Conservation (phyloP, 92 coral and sea anemone genomes). For the Galaxea fascicularis region DNA sequence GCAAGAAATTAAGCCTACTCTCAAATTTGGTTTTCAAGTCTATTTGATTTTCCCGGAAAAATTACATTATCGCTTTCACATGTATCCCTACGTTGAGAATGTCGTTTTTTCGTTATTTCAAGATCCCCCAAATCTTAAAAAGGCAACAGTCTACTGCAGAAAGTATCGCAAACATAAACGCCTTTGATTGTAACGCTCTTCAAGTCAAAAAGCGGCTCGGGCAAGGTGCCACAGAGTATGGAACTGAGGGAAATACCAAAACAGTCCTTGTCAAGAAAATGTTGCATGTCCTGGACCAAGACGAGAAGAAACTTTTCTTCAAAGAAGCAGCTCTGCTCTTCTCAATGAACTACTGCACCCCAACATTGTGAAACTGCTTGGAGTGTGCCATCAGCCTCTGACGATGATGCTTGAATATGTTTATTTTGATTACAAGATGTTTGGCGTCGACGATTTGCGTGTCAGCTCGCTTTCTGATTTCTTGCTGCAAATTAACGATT, state of each 20-base stretch:
- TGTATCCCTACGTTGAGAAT: constrained; percentile 4
- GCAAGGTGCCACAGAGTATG: constrained; percentile 7
- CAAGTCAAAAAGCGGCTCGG: constrained; percentile 15
- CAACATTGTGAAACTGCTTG: constrained; percentile 37
- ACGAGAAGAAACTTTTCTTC: constrained; percentile 25
- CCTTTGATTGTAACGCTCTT: constrained; percentile 16
- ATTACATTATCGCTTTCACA: constrained; percentile 10
- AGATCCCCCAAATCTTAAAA: neutral
- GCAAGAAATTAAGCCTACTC: no score
- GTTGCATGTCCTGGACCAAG: constrained; percentile 14
- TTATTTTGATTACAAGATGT: constrained; percentile 42
- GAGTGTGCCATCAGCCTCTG: constrained; percentile 34
- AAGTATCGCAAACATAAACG: neutral
- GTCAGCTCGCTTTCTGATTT: constrained; percentile 39
- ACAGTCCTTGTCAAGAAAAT: constrained; percentile 41
- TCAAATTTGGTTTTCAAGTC: no score
- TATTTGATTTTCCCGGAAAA: constrained; percentile 1
- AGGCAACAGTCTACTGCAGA: neutral
- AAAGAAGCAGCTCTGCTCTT: constrained; percentile 34
- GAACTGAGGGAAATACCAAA: neutral
- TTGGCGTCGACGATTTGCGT: constrained; percentile 35
- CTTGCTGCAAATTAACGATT: constrained; percentile 41
- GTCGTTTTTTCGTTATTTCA: constrained; percentile 9
- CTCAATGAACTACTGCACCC: constrained; percentile 7
- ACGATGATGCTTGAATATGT: constrained; percentile 50